A percentile compares a stretch with the other conserved stretches of the same genome.
These are phyloP conservation scores for Tipula helvola DNA, from an alignment of 2,888 invertebrate genomes.

Conservation along the genomic window DNA sequence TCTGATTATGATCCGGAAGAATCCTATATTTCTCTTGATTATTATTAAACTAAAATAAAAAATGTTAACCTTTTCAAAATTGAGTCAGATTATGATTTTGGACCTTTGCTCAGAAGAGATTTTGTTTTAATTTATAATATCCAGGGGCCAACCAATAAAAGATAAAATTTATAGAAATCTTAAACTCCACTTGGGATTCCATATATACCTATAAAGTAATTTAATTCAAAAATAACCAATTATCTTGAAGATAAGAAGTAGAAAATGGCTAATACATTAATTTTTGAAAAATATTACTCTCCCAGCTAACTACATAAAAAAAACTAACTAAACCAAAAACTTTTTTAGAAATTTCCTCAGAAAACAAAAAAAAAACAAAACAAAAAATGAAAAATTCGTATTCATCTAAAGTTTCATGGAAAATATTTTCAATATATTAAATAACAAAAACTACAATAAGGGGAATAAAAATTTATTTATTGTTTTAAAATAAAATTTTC, in stretches of 20 bases:
- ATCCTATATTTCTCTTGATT: no score
- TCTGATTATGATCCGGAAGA: no score
- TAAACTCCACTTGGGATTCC: neutral
- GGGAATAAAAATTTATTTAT: neutral
- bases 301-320: neutral
- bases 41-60: no score
- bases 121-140: neutral
- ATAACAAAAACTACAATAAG: neutral
- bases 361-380: neutral
- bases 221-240: neutral
- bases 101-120: neutral
- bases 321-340: neutral
- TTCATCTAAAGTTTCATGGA: neutral
- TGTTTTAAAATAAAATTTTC: constrained; percentile 4
- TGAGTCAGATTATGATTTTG: no score
- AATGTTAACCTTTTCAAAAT: no score
- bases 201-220: neutral
- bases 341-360: neutral
- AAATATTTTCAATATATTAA: neutral
- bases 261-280: neutral
- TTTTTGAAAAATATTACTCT: neutral
- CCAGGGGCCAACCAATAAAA: neutral
- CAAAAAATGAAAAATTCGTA: neutral
- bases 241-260: neutral
- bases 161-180: neutral